Evolutionary conservation across 2,113 vertebrate species (phyloP), one percentile per base, ranked within the genome.

Genomic region (Gymnarchus niloticus): DNA sequence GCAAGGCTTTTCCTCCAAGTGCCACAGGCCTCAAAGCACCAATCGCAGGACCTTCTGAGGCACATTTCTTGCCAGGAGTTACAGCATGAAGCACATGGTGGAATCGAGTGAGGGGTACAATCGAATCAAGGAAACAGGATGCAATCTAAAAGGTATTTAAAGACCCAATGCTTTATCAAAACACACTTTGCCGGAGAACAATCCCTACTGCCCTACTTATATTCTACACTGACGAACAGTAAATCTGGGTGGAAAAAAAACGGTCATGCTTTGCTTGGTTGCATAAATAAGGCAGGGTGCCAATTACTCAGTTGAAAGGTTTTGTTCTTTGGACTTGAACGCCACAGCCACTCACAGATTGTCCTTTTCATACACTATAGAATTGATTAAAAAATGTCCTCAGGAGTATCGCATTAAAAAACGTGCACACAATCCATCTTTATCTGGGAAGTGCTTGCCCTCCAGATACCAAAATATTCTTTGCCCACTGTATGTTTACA

Each of bases 291-390:
- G 56, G 85, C 46, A 81, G 48, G 4, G 52, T 65, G 80, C 41
- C 56, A 83, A 69, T 83, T 82, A 65, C 48, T 86, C 56, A 82
- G 85, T 57, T 86, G 80, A 86, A 65, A 59, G 48, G 77, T 65
- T 86, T 82, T 65, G 56, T 81, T 54, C 46, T 81, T 37, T 9
- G 57, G 46, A 65, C 78, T 17, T 61, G 21, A 83, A 86, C 41
- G 57, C 78, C 4, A 7, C 57, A 83, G 57, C 48, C 48, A n/a
- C 49, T 83, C 59, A 41, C 73, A 56, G 69, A 81, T 52, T 61
- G 56, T 61, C 78, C 85, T 81, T 21, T 86, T 86, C 54, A 81
- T 12, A 81, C 54, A 54, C 73, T n/a, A 46, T 48, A 46, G 33
- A 78, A 51, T 48, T 57, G 51, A 49, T 48, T 84, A 85, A 76